Conservation (phyloP, 1,140 invertebrate species). For the Anadara kagoshimensis region DNA sequence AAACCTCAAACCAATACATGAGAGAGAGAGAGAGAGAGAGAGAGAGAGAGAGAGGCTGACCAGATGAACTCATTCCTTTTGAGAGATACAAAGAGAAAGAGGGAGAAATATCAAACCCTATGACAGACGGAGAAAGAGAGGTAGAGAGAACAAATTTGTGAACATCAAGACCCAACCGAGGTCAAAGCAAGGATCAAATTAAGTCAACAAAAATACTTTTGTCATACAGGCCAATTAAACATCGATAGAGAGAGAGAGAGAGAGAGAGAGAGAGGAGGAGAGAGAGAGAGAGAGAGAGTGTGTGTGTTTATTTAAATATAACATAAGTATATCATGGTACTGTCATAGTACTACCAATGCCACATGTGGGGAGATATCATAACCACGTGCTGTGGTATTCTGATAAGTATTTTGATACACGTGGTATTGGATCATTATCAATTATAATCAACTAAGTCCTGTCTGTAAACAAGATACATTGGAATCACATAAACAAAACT, state of each 20-base stretch:
- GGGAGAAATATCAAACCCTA: too few species aligned
- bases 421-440: slow-evolving; percentile 13
- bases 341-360: neutral
- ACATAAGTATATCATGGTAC: neutral
- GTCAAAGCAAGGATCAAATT: too few species aligned
- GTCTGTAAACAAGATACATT: neutral
- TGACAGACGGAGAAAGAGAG: slow-evolving; percentile 30
- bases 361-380: neutral
- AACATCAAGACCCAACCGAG: too few species aligned
- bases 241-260: slow-evolving; percentile 14
- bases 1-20: neutral
- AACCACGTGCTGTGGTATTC: neutral
- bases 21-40: slow-evolving; percentile 16
- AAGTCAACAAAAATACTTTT: too few species aligned
- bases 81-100: slow-evolving; percentile 8
- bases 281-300: slow-evolving; percentile 6
- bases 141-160: too few species aligned
- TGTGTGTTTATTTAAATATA: neutral
- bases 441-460: slow-evolving; percentile 5
- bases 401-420: slow-evolving; percentile 10
- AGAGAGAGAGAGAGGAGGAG: slow-evolving; percentile 30
- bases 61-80: too few species aligned
- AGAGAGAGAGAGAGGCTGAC: slow-evolving; percentile 18
- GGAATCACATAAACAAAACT: neutral
- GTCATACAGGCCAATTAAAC: too few species aligned